Evolutionary conservation across 2,113 vertebrate species (phyloP).

Genomic region (Crotalus horridus): DNA sequence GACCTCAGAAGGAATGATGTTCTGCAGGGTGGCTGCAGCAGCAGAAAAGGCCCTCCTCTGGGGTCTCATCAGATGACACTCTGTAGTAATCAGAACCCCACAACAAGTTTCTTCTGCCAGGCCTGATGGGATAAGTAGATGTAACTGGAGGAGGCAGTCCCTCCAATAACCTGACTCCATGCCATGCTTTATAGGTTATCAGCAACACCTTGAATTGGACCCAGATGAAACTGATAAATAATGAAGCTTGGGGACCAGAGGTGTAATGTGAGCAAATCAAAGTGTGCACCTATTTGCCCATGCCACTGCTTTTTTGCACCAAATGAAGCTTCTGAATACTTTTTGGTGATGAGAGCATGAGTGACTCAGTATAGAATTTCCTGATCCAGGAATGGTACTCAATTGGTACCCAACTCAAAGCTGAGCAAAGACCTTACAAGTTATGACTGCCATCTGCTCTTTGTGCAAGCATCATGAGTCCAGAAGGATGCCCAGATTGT

Average conservation of each 20-base stretch:
- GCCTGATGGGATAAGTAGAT: not conserved
- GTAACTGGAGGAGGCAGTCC: not conserved
- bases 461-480: not conserved
- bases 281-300: not conserved
- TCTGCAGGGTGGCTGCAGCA: not conserved
- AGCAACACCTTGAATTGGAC: not conserved
- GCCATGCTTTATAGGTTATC: not conserved
- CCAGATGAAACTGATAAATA: not conserved
- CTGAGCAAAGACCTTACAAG: not conserved
- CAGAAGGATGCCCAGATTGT: not conserved
- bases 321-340: not conserved
- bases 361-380: not conserved
- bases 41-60: not conserved
- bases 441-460: not conserved
- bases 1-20: not conserved
- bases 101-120: not conserved
- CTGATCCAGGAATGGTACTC: not conserved
- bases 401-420: not conserved
- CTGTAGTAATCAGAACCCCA: not conserved
- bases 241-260: not conserved
- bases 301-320: not conserved
- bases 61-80: not conserved
- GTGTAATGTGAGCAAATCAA: not conserved
- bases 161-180: not conserved
- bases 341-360: not conserved